Conservation (phyloP, 2,888 invertebrate species). For the Lithophane ornitopus region DNA sequence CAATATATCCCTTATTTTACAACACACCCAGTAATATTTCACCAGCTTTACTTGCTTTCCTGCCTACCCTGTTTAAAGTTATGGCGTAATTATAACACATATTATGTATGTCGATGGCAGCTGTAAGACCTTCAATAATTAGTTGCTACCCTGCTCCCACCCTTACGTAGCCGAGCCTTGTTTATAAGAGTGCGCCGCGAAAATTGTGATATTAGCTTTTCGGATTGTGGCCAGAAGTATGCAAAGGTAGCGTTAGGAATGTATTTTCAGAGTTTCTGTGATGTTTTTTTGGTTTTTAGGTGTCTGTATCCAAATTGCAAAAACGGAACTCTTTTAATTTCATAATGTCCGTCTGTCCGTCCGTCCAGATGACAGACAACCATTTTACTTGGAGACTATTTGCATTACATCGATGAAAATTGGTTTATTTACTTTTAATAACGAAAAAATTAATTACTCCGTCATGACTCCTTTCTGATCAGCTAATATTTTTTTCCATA, state of each 20-base stretch:
- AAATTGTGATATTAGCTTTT: constrained; percentile 51
- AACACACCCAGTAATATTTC: constrained; percentile 17
- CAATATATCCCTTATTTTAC: constrained; percentile 7
- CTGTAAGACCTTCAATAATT: constrained; percentile 39
- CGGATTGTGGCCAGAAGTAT: constrained; percentile 17
- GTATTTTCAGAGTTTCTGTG: constrained; percentile 11
- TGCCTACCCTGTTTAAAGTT: constrained; percentile 38
- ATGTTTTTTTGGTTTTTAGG: neutral
- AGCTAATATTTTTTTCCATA: neutral
- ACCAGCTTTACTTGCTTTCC: constrained; percentile 37
- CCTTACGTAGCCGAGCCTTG: constrained; percentile 15
- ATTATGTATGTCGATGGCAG: constrained; percentile 33
- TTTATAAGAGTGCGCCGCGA: constrained; percentile 14
- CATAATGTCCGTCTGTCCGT: too few relatives aligned
- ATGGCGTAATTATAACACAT: constrained; percentile 38
- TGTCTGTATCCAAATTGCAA: neutral
- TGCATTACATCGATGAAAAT: neutral
- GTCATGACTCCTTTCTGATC: neutral
- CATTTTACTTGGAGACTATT: neutral
- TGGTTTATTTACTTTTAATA: neutral
- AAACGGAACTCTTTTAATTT: neutral
- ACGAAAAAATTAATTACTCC: neutral
- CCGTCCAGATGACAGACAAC: neutral
- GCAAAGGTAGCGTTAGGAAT: neutral
- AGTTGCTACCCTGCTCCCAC: neutral